Percentiles rank a stretch among this genome's conserved stretches.
Conservation (phyloP, 2,888 invertebrate species). For the Synergus gifuensis region DNA sequence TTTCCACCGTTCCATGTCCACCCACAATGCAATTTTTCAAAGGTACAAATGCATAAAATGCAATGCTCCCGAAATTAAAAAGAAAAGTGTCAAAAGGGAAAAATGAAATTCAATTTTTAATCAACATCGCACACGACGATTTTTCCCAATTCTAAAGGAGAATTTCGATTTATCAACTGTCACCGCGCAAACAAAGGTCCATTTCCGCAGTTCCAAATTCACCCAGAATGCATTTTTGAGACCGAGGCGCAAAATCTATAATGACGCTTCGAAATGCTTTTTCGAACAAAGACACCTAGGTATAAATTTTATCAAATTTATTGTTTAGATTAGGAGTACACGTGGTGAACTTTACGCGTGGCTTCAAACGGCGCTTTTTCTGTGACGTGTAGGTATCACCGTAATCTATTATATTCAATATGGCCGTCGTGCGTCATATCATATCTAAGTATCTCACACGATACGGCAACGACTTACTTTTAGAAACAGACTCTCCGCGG, state of each 20-base stretch:
- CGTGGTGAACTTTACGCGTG: constrained; percentile 43
- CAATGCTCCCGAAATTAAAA: too few species aligned
- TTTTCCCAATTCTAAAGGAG: constrained; percentile 24
- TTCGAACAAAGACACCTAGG: not conserved
- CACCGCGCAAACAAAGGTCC: constrained; percentile 39
- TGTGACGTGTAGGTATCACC: constrained; percentile 44
- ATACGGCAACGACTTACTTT: constrained; percentile 39
- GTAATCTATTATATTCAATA: constrained; percentile 21
- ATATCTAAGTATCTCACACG: constrained; percentile 34
- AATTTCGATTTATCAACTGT: constrained; percentile 35
- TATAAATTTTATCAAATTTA: not conserved
- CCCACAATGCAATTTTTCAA: constrained; percentile 45
- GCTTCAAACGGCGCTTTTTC: constrained; percentile 16
- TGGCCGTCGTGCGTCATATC: constrained; percentile 36
- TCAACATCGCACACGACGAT: constrained; percentile 1
- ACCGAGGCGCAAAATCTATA: constrained; percentile 48
- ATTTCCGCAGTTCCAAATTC: constrained; percentile 51
- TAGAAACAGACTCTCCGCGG: constrained; percentile 33
- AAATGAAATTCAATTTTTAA: constrained; percentile 23
- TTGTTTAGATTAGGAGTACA: constrained; percentile 35
- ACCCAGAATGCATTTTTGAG: constrained; percentile 53
- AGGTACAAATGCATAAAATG: not conserved
- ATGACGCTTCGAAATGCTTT: constrained; percentile 29
- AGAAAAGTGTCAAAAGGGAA: not conserved
- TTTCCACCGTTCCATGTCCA: constrained; percentile 46